Percentiles rank a stretch among this genome's conserved stretches.
Conservation (phyloP, 2,113 vertebrate genomes). For the Manacus vitellinus region DNA sequence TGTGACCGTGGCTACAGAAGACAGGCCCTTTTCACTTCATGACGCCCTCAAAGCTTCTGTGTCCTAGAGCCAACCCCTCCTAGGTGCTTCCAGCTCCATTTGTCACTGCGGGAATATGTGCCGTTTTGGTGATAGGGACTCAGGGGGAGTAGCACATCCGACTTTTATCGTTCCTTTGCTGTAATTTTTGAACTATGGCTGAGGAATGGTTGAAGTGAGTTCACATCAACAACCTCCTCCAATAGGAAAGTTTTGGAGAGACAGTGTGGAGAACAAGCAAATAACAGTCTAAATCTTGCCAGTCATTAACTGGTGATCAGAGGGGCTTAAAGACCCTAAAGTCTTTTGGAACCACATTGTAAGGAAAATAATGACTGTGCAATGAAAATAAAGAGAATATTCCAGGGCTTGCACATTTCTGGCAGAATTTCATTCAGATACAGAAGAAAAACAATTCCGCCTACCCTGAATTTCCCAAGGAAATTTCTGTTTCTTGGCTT, state of each 20-base stretch:
- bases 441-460: constrained; percentile 39
- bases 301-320: neutral
- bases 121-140: neutral
- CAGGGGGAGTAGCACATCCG: neutral
- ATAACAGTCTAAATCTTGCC: neutral
- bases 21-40: neutral
- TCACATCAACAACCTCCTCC: neutral
- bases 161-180: neutral
- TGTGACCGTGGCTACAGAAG: neutral
- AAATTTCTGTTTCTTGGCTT: neutral
- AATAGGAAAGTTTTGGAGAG: neutral
- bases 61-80: neutral
- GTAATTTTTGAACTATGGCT: neutral
- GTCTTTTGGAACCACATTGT: neutral
- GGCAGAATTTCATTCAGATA: constrained; percentile 43
- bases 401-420: constrained; percentile 10
- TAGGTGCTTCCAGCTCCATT: neutral
- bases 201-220: neutral
- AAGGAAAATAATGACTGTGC: constrained; percentile 43
- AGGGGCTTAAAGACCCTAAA: neutral
- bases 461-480: constrained; percentile 30
- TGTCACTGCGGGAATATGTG: neutral
- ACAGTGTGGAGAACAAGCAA: neutral
- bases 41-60: neutral
- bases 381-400: constrained; percentile 51